A percentile compares a stretch with the other conserved stretches of the same genome.
phyloP scores from a whole-genome alignment of 2,113 vertebrate species.

The Prionailurus viverrinus region DNA sequence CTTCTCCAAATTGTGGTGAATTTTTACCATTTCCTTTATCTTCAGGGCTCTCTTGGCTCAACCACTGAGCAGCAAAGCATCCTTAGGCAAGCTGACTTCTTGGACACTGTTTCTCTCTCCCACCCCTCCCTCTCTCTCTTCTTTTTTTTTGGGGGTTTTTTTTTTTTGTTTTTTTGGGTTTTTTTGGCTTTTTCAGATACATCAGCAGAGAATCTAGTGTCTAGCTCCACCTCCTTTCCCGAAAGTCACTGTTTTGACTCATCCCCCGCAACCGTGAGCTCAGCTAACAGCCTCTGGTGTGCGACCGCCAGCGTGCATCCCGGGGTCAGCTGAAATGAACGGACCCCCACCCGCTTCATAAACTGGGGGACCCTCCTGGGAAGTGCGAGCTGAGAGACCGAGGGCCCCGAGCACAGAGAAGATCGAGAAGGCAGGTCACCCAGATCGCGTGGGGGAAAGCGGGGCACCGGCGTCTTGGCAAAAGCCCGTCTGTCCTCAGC shows the following conservation, averaged over 20 bases:
- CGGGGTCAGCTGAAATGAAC: not conserved
- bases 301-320: not conserved
- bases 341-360: not conserved
- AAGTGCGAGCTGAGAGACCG: not conserved
- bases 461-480: not conserved
- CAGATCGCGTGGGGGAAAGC: no score
- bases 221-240: not conserved
- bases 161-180: not conserved
- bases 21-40: not conserved
- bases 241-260: not conserved
- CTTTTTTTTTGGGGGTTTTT: no score
- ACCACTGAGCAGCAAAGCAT: not conserved
- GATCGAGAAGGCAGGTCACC: not conserved
- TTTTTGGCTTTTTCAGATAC: not conserved
- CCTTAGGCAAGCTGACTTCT: not conserved
- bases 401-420: not conserved
- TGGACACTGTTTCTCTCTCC: not conserved
- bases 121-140: not conserved
- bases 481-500: not conserved
- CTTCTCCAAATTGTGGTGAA: not conserved
- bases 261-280: not conserved
- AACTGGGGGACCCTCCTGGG: not conserved
- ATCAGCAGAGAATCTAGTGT: not conserved
- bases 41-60: not conserved
- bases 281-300: not conserved